Base-by-base conservation (phyloP, 1,140 invertebrate species). In the Neodiprion fabricii region DNA sequence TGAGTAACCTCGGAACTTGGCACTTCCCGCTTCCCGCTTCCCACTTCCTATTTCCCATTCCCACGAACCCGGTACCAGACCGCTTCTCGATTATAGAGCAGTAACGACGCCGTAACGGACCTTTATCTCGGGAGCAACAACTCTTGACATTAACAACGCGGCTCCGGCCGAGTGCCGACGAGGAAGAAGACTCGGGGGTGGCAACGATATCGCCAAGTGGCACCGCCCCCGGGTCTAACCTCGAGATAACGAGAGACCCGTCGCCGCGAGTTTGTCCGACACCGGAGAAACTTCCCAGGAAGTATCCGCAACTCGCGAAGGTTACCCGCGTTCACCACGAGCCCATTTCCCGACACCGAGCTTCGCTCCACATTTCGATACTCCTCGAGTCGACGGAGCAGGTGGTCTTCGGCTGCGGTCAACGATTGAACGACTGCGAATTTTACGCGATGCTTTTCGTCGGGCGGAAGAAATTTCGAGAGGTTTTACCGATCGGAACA, bases 31-130 rank as follows among this genome's bases (percentile, higher is more conserved):
- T 53, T 53, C 1, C 50, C 50, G 50, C n/a, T 53, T 53, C 1
- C 50, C 50, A 53, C 50, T 10, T 53, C 50, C 50, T n/a, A 61
- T 7, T 17, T 61, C 53, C 53, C 11, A 61, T 12, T 61, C n/a
- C n/a, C 11, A 3, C 4, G 5, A 14, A 14, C 53, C n/a, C 53
- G 9, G n/a, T 61, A 14, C 11, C n/a, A 61, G 53, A 12, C 11
- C 28, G 28, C 28, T 40, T 40, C 28, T 40, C 28, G 28, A 40
- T 40, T 40, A 40, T 40, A 40, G 28, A 40, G 28, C 28, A 40
- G 53, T 61, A 61, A 61, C 53, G 53, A 61, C 53, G n/a, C 53
- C 53, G 53, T 61, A 61, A 61, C 53, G 53, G 53, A 61, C 53
- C 53, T 61, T 61, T 61, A 61, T 61, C 53, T 61, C 53, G 28